Conservation (phyloP, 1,140 invertebrate species). For the Odontomachus brunneus region DNA sequence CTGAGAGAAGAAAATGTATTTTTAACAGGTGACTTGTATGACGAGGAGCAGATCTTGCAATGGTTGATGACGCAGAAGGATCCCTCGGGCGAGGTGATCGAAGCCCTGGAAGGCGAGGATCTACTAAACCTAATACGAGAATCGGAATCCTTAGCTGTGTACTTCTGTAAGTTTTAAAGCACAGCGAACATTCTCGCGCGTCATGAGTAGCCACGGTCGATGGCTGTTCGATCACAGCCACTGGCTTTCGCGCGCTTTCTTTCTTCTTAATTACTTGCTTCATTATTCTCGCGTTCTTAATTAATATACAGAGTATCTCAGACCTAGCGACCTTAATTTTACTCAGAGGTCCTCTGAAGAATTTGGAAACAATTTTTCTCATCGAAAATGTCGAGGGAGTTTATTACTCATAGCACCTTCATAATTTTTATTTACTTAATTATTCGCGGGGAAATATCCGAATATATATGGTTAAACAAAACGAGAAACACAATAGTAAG, state of each 20-base stretch:
- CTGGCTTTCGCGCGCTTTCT: slow-evolving; percentile 69
- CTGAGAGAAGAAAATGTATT: neutral
- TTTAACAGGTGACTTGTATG: slow-evolving; percentile 93
- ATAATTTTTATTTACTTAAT: too few species aligned
- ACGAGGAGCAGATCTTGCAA: slow-evolving; percentile 94
- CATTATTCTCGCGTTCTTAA: slow-evolving; percentile 15
- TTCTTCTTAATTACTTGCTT: slow-evolving; percentile 13
- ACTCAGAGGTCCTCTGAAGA: too few species aligned
- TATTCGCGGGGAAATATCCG: too few species aligned
- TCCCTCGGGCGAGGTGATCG: slow-evolving; percentile 95
- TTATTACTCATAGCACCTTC: too few species aligned
- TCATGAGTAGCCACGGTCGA: slow-evolving; percentile 45
- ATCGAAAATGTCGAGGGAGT: too few species aligned
- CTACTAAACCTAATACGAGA: slow-evolving; percentile 93
- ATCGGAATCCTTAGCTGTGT: slow-evolving; percentile 94
- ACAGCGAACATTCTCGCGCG: neutral
- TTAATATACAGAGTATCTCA: neutral
- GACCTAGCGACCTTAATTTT: too few species aligned
- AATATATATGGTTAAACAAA: too few species aligned
- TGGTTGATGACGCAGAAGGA: slow-evolving; percentile 97
- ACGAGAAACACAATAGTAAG: too few species aligned
- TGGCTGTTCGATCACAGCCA: slow-evolving; percentile 55
- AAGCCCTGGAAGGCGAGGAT: slow-evolving; percentile 93
- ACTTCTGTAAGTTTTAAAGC: slow-evolving; percentile 94
- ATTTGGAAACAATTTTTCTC: too few species aligned